Evolutionary conservation across 2,888 invertebrate species (phyloP).

Genomic region (Anoncus sp.): DNA sequence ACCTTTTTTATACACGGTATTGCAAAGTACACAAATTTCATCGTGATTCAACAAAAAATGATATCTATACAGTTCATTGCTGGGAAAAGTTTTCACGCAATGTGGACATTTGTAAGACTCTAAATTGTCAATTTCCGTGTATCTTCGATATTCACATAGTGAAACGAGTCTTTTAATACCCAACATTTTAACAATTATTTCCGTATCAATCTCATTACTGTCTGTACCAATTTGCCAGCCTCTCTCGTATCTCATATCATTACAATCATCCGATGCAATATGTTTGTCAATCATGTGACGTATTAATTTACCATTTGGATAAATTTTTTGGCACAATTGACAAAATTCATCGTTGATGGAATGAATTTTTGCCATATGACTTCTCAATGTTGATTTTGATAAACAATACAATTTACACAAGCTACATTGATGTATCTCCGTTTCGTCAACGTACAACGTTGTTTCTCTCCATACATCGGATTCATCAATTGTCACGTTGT

Average conservation of each 20-base stretch:
- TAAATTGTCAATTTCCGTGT: constrained; percentile 38
- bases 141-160: constrained; percentile 68
- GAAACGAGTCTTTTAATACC: constrained; percentile 66
- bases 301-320: constrained; percentile 65
- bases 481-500: no score
- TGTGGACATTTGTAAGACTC: constrained; percentile 54
- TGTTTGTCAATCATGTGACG: constrained; percentile 72
- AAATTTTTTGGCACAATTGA: constrained; percentile 68
- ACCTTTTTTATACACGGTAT: constrained; percentile 66
- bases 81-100: constrained; percentile 64
- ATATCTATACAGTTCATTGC: constrained; percentile 62
- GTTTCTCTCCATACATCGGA: neutral
- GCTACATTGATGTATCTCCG: constrained; percentile 57
- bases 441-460: constrained; percentile 43
- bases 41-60: constrained; percentile 72
- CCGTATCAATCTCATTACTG: constrained; percentile 65
- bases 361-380: constrained; percentile 68
- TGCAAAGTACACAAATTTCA: constrained; percentile 70
- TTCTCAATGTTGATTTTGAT: constrained; percentile 36
- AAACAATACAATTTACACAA: constrained; percentile 58
- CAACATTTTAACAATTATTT: constrained; percentile 64
- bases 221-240: constrained; percentile 28
- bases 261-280: constrained; percentile 49
- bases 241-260: neutral
- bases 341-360: constrained; percentile 65